These are phyloP conservation scores for Hemicordylus capensis DNA, from an alignment of 2,113 vertebrate genomes.

Conservation along the genomic window DNA sequence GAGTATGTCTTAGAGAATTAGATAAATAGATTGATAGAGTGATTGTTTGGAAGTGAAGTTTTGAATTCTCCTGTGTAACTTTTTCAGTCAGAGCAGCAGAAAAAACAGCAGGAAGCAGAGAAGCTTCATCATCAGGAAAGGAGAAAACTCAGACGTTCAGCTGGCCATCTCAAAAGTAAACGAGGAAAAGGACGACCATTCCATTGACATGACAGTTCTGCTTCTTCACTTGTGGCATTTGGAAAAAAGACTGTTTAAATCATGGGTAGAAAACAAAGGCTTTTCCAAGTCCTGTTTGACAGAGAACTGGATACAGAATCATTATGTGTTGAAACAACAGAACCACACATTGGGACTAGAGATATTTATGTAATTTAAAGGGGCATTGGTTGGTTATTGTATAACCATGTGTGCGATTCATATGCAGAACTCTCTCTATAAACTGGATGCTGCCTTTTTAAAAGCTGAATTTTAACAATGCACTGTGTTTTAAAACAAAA, in stretches of 20 bases:
- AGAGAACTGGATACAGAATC: not conserved
- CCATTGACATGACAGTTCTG: slow-evolving; percentile 44
- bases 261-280: not conserved
- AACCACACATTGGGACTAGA: not conserved
- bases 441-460: not conserved
- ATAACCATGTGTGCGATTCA: slow-evolving; percentile 11
- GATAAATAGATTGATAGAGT: too few species aligned
- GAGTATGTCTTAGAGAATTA: too few species aligned
- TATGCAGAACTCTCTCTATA: not conserved
- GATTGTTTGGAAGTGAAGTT: not conserved
- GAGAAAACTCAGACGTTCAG: slow-evolving; percentile 86
- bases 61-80: slow-evolving; percentile 22
- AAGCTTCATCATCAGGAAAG: slow-evolving; percentile 88
- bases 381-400: slow-evolving; percentile 1
- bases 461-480: not conserved
- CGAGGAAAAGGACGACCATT: slow-evolving; percentile 65
- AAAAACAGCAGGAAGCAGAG: slow-evolving; percentile 88
- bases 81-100: slow-evolving; percentile 89
- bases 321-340: not conserved
- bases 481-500: too few species aligned
- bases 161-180: slow-evolving; percentile 81
- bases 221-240: slow-evolving; percentile 1
- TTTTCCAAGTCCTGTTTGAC: not conserved
- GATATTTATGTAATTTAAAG: slow-evolving; percentile 17
- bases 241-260: not conserved